phyloP scores from a whole-genome alignment of 2,888 invertebrate genomes.

The Tinea trinotella region DNA sequence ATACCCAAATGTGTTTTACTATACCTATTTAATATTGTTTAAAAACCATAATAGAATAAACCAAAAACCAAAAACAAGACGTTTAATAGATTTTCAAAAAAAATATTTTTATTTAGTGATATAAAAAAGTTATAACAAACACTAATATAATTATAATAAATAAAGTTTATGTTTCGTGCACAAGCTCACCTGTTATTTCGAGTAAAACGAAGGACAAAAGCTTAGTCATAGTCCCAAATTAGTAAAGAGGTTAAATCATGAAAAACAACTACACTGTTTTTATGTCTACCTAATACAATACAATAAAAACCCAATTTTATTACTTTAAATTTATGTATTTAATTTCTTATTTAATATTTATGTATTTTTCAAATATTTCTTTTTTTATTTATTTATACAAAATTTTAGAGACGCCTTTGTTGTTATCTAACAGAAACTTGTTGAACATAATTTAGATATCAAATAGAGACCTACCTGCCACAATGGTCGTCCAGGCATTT shows the following conservation, averaged over 20 bases:
- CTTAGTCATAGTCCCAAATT: background rate
- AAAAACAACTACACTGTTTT: no score
- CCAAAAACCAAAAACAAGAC: no score
- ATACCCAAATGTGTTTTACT: no score
- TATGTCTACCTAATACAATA: background rate
- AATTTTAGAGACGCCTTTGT: no score
- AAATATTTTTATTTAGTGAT: no score
- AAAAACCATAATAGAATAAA: no score
- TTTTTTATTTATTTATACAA: slow-evolving; percentile 1
- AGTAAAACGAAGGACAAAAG: background rate
- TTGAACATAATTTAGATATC: no score
- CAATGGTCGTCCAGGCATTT: slow-evolving; percentile 83
- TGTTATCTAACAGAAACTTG: no score
- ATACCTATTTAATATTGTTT: no score
- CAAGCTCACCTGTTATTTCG: background rate
- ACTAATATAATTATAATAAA: no score
- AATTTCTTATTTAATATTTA: slow-evolving; percentile 16
- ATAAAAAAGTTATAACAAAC: no score
- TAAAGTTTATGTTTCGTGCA: background rate
- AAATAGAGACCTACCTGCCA: slow-evolving; percentile 76
- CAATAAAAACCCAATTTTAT: background rate
- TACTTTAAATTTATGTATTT: background rate
- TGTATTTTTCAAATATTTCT: slow-evolving; percentile 18
- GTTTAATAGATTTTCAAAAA: no score
- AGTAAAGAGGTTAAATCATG: background rate